Base-by-base conservation (phyloP, 1,140 invertebrate genomes). In the Trypoxylus dichotomus region DNA sequence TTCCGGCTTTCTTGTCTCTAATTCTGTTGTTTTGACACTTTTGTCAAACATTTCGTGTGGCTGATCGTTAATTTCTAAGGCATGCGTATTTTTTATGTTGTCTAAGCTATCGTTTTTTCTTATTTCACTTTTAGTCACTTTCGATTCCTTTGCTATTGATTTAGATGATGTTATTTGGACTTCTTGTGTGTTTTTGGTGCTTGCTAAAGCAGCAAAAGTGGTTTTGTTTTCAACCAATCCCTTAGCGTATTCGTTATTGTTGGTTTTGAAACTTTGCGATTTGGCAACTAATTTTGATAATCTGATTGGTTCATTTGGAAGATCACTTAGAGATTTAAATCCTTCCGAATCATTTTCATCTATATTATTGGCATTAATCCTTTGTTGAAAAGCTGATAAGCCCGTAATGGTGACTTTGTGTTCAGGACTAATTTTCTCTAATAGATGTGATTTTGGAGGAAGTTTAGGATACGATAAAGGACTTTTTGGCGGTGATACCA, bases 251-350 rank as follows among this genome's bases (percentile, higher is more conserved):
- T 74, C 47, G 27, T 68, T 42, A 41, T 37, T 74, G n/a, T 19
- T 88, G 32, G 88, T 88, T 78, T 91, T 89, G 81, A 92, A 92
- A 83, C 91, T 92, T 74, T 91, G 89, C 6, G 91, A 91, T 83
- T 92, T 92, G 21, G 90, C 88, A 43, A 92, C 88, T 24, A 89
- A 88, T 81, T 88, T 90, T 76, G 87, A 83, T 15, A 84, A 83
- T 80, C 87, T 87, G 1, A 41, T 37, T 85, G 79, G 25, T 83
- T 87, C 87, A 24, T 86, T 85, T 15, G 54, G 87, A 76, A 79
- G 86, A 86, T 85, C 87, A 80, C 80, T 83, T 19, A 88, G 77
- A 79, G 84, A 77, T 83, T 86, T 83, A 82, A 86, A 82, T 75
- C 85, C 71, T 81, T 83, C 13, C 3, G 60, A 25, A 29, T 24